phyloP scores from a whole-genome alignment of 2,113 vertebrate genomes.

The Hyla sarda region DNA sequence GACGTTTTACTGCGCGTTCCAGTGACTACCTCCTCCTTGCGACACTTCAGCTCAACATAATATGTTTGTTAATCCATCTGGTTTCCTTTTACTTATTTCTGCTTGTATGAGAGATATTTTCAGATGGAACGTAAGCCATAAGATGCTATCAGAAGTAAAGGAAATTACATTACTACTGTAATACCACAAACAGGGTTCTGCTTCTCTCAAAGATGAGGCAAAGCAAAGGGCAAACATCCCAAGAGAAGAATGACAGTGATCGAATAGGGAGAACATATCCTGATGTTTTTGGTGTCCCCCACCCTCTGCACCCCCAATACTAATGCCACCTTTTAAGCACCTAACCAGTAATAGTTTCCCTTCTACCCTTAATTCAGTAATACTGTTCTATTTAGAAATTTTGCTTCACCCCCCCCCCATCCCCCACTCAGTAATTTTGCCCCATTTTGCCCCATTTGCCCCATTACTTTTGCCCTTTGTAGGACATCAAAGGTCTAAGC shows the following conservation, averaged over 20 bases:
- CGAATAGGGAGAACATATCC: neutral
- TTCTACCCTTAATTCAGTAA: neutral
- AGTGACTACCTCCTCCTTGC: neutral
- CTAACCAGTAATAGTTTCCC: neutral
- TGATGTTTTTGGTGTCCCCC: too few species aligned
- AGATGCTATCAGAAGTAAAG: conserved; percentile 26
- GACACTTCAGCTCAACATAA: neutral
- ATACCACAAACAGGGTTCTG: neutral
- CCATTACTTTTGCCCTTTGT: too few species aligned
- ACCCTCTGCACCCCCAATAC: too few species aligned
- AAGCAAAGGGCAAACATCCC: neutral
- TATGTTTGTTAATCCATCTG: neutral
- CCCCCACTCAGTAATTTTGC: too few species aligned
- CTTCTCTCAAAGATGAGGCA: neutral
- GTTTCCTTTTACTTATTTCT: neutral
- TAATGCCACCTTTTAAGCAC: too few species aligned
- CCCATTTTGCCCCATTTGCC: too few species aligned
- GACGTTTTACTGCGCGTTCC: neutral
- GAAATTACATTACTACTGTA: conserved; percentile 2
- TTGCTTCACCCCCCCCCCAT: too few species aligned
- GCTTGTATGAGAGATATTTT: conserved; percentile 1
- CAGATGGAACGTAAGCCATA: neutral
- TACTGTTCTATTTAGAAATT: too few species aligned
- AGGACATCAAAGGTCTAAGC: too few species aligned
- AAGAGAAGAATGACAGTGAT: neutral